These are phyloP conservation scores for Rotaria magnacalcarata DNA, from an alignment of 2,888 invertebrate genomes.

Conservation along the genomic window DNA sequence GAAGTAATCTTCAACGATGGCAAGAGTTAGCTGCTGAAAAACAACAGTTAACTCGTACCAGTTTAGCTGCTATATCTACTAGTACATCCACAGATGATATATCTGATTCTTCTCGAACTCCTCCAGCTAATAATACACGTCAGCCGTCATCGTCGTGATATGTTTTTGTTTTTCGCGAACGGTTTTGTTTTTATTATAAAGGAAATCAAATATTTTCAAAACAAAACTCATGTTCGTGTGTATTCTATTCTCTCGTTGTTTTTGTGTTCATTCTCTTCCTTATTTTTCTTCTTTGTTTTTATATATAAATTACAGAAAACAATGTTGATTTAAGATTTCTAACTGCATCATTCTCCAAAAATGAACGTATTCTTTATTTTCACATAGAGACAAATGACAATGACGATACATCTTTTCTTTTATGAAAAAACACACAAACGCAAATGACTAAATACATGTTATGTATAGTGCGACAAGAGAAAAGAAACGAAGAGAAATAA, in stretches of 20 bases:
- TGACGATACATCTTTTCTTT: slow-evolving; percentile 22
- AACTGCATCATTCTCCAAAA: slow-evolving; percentile 29
- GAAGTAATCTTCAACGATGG: slow-evolving; percentile 35
- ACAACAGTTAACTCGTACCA: neutral
- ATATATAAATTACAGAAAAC: neutral
- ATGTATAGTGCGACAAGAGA: slow-evolving; percentile 13
- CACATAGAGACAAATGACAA: slow-evolving; percentile 31
- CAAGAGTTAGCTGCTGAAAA: neutral
- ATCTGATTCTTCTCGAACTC: neutral
- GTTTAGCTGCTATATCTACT: neutral
- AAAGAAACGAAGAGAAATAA: slow-evolving; percentile 13
- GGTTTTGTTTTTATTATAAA: neutral
- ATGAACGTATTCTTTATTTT: slow-evolving; percentile 22
- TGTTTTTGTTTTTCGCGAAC: slow-evolving; percentile 1
- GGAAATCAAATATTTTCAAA: neutral
- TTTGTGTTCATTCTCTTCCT: slow-evolving; percentile 20
- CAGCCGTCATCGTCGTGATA: slow-evolving; percentile 16
- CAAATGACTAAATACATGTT: slow-evolving; percentile 29
- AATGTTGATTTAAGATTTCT: slow-evolving; percentile 2
- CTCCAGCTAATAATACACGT: neutral
- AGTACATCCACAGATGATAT: neutral
- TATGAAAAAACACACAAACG: slow-evolving; percentile 31
- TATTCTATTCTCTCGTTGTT: slow-evolving; percentile 9
- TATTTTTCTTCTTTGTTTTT: neutral
- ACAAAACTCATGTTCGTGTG: neutral